Base-by-base conservation (phyloP, 1,140 invertebrate genomes). In the Drosophila pallidifrons region DNA sequence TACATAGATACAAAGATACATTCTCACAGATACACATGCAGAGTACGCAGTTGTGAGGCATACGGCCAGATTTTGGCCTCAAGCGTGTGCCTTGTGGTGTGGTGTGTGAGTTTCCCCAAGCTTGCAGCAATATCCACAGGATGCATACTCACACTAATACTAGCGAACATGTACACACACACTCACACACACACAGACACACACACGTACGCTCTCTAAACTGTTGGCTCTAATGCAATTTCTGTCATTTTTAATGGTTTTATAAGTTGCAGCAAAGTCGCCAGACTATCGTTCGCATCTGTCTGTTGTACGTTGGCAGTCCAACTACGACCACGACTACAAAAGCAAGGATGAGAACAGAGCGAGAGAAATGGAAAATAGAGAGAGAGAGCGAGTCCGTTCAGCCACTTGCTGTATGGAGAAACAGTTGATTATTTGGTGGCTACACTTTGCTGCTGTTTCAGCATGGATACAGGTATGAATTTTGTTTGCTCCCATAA, bases 241-340 rank as follows among this genome's bases (percentile, higher is more conserved):
- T 72, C 75, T 87, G 82, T 87, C 82, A 73, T 87, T 80, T 77
- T 67, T 80, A 88, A 87, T 88, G 83, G 72, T 88, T 86, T 86
- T 86, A 79, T 86, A 82, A 74, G 76, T 82, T 88, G 77, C 73
- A 59, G 16, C 71, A 70, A 77, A 77, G 52, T 77, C 60, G 64
- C 28, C 60, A 45, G 49, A 51, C 55, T 46, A 20, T 32, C 13
- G 46, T 47, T 51, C 20, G 32, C 49, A 16, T 32, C 30, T 41
- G 63, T 25, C 15, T 49, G 20, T 35, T 49, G 20, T 35, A 43
- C 16, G 8, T 11, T 30, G 28, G 15, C 3, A 35, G 38, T 54
- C 15, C 25, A 30, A 16, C 46, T 8, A 47, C 46, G 41, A 43
- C 41, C 3, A 43, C n/a, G n/a, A 6, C n/a, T n/a, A 43, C 20